phyloP scores from a whole-genome alignment of 2,888 invertebrate genomes.

The Drosophila kanekoi region DNA sequence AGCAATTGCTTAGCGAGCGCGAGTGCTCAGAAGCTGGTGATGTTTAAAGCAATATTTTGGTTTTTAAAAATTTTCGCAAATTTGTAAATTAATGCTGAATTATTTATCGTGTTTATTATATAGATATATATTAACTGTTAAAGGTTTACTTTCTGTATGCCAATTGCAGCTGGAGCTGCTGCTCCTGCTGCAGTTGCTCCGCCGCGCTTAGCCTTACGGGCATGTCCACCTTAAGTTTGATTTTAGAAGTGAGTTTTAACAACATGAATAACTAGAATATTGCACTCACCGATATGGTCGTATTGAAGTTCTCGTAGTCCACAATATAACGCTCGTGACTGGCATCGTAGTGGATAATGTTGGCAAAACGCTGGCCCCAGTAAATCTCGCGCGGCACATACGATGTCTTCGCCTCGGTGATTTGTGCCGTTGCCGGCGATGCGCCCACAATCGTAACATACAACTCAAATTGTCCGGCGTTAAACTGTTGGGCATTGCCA shows the following conservation, averaged over 20 bases:
- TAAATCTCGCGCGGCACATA: slow-evolving; percentile 92
- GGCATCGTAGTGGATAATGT: slow-evolving; percentile 87
- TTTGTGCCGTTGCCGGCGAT: slow-evolving; percentile 91
- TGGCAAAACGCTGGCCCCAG: slow-evolving; percentile 93
- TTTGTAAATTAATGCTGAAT: not conserved
- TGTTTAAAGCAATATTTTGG: slow-evolving; percentile 13
- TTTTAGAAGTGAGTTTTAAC: not conserved
- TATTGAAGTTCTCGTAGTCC: slow-evolving; percentile 83
- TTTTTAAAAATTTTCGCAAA: not conserved
- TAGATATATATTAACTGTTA: not conserved
- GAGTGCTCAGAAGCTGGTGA: slow-evolving; percentile 3
- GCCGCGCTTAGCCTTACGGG: slow-evolving; percentile 14
- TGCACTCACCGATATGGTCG: slow-evolving; percentile 81
- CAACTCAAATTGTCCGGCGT: slow-evolving; percentile 91
- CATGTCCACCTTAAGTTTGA: slow-evolving; percentile 72
- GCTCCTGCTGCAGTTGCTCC: slow-evolving; percentile 15
- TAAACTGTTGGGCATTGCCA: slow-evolving; percentile 90
- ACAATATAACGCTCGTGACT: slow-evolving; percentile 87
- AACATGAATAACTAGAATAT: not conserved
- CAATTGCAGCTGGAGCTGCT: slow-evolving; percentile 27
- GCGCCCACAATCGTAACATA: slow-evolving; percentile 93
- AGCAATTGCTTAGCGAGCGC: slow-evolving; percentile 44
- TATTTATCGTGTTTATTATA: not conserved
- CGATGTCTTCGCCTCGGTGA: slow-evolving; percentile 90
- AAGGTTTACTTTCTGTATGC: slow-evolving; percentile 26